Evolutionary conservation across 1,140 invertebrate genomes (phyloP).

Genomic region (Aphelenchoides fujianensis): DNA sequence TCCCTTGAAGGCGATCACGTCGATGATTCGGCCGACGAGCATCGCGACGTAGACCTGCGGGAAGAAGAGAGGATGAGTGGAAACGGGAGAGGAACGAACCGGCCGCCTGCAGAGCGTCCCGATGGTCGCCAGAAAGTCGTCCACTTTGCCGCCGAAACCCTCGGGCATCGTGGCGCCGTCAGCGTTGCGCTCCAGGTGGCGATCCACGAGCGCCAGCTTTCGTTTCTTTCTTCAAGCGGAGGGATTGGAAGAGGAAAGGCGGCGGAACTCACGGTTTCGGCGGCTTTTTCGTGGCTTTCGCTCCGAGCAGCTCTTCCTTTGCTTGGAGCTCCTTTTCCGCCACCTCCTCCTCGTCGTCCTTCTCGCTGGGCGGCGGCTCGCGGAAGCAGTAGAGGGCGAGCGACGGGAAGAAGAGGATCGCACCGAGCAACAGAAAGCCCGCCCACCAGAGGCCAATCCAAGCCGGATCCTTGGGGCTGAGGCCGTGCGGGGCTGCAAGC

Average conservation of each 20-base stretch:
- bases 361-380: conserved; percentile 20
- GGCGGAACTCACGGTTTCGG: background rate
- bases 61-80: background rate
- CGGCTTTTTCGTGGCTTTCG: conserved; percentile 3
- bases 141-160: conserved; percentile 27
- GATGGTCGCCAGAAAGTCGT: conserved; percentile 40
- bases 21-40: conserved; percentile 53
- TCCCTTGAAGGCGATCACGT: conserved; percentile 57
- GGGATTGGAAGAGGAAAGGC: too few species aligned
- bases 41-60: conserved; percentile 43
- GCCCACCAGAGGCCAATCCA: conserved; percentile 23
- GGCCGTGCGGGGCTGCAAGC: conserved; percentile 30
- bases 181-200: conserved; percentile 45
- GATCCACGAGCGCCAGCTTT: conserved; percentile 48
- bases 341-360: conserved; percentile 28
- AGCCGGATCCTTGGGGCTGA: conserved; percentile 10
- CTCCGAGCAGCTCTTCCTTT: background rate
- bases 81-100: background rate
- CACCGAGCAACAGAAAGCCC: conserved; percentile 12
- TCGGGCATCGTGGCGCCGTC: conserved; percentile 33
- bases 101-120: conserved; percentile 29
- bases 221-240: too few species aligned
- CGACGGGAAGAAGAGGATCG: background rate
- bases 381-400: conserved; percentile 18
- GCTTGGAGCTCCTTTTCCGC: conserved; percentile 2